Conservation (phyloP, 2,113 vertebrate genomes). For the Henicopernis longicauda region DNA sequence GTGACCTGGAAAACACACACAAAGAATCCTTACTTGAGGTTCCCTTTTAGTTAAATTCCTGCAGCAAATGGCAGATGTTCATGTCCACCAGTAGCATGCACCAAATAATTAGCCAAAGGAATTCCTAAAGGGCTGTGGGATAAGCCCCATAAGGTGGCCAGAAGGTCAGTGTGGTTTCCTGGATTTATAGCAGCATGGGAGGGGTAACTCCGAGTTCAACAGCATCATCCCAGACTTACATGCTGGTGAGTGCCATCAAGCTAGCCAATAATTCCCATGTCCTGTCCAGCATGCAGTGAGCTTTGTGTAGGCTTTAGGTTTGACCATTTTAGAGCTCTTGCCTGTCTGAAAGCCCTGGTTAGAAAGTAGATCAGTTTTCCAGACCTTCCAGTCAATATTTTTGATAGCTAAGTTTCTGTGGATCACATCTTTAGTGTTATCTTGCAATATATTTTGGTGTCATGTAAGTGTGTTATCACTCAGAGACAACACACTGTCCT, state of each 20-base stretch:
- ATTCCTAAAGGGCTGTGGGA: background rate
- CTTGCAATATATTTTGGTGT: constrained; percentile 30
- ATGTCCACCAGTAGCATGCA: background rate
- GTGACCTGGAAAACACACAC: background rate
- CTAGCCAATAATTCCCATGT: background rate
- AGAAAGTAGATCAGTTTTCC: background rate
- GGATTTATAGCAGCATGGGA: background rate
- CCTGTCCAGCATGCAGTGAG: background rate
- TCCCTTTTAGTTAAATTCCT: background rate
- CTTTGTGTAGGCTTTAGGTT: background rate
- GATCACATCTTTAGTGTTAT: background rate
- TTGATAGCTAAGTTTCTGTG: background rate
- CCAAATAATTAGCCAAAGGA: background rate
- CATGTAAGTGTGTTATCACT: constrained; percentile 22
- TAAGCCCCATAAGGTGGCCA: background rate
- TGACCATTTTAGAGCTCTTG: background rate
- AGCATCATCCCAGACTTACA: background rate
- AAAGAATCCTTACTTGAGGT: background rate
- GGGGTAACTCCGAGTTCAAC: background rate
- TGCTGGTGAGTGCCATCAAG: background rate
- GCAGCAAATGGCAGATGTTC: background rate
- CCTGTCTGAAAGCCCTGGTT: background rate
- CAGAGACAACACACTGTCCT: constrained; percentile 26
- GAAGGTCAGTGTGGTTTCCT: background rate
- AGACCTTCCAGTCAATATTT: background rate